Conservation (phyloP, 2,888 invertebrate species). For the Operophtera brumata region DNA sequence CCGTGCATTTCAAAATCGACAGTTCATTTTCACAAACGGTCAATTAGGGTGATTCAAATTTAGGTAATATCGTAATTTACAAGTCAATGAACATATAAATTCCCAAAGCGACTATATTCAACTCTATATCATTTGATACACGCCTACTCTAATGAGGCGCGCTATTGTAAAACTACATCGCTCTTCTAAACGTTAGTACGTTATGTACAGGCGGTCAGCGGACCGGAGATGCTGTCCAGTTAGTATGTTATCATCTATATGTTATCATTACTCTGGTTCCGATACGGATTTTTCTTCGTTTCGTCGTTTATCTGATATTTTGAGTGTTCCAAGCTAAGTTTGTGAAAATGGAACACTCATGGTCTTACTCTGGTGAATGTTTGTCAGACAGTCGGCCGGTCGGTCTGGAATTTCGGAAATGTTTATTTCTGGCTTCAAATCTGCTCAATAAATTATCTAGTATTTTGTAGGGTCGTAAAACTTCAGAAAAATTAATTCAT, state of each 20-base stretch:
- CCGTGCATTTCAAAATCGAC: background rate
- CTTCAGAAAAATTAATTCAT: background rate
- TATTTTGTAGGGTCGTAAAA: constrained; percentile 14
- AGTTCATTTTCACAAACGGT: constrained; percentile 15
- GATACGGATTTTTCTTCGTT: background rate
- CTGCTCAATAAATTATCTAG: constrained; percentile 2
- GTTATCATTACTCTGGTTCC: background rate
- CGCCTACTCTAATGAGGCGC: constrained; percentile 36
- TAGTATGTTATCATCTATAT: background rate
- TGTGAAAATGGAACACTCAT: too few relatives aligned
- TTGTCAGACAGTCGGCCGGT: too few relatives aligned
- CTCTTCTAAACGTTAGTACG: constrained; percentile 33
- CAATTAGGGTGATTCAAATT: constrained; percentile 26
- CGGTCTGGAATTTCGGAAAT: constrained; percentile 9
- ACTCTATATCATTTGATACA: constrained; percentile 15
- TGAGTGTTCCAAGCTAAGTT: background rate
- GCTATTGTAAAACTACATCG: constrained; percentile 40
- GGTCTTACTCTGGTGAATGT: too few relatives aligned
- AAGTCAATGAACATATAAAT: constrained; percentile 29
- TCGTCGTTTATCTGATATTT: background rate
- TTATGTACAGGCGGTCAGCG: constrained; percentile 20
- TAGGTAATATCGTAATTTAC: constrained; percentile 27
- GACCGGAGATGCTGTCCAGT: constrained; percentile 14
- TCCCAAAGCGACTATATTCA: constrained; percentile 9
- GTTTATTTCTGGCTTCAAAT: constrained; percentile 7